Conservation (phyloP, 2,113 vertebrate species). For the Mobula birostris region DNA sequence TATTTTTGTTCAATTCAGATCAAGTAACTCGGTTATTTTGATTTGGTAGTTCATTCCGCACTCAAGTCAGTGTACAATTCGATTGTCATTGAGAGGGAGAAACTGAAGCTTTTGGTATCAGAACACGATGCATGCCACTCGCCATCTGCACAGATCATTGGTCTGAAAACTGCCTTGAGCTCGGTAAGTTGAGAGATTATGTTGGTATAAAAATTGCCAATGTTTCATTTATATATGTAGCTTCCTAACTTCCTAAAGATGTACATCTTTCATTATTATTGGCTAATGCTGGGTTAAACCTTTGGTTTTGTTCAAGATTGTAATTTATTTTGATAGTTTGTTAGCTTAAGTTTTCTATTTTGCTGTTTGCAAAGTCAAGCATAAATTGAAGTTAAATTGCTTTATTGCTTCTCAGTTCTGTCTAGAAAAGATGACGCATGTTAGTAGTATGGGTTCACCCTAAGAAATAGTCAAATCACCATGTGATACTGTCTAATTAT, state of each 20-base stretch:
- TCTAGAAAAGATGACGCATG: neutral
- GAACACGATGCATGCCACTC: slow-evolving; percentile 71
- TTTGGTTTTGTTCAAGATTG: neutral
- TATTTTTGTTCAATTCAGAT: neutral
- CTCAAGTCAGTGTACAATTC: slow-evolving; percentile 79
- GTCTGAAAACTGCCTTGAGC: slow-evolving; percentile 81
- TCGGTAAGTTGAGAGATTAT: slow-evolving; percentile 63
- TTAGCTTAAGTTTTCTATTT: neutral
- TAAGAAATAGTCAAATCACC: neutral
- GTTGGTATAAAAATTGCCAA: neutral
- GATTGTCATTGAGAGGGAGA: slow-evolving; percentile 75
- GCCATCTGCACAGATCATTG: slow-evolving; percentile 75
- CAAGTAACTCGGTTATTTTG: neutral
- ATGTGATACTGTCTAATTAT: neutral
- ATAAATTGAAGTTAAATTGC: neutral
- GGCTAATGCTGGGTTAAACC: neutral
- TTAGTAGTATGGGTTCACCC: no score
- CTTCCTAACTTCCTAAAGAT: neutral
- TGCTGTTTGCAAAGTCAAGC: neutral
- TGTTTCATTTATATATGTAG: neutral
- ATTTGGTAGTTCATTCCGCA: slow-evolving; percentile 64
- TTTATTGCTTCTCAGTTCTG: neutral
- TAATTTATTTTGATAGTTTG: neutral
- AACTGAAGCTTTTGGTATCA: slow-evolving; percentile 69
- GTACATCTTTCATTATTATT: neutral